phyloP scores from a whole-genome alignment of 2,797 vertebrate genomes.

The Falco peregrinus region DNA sequence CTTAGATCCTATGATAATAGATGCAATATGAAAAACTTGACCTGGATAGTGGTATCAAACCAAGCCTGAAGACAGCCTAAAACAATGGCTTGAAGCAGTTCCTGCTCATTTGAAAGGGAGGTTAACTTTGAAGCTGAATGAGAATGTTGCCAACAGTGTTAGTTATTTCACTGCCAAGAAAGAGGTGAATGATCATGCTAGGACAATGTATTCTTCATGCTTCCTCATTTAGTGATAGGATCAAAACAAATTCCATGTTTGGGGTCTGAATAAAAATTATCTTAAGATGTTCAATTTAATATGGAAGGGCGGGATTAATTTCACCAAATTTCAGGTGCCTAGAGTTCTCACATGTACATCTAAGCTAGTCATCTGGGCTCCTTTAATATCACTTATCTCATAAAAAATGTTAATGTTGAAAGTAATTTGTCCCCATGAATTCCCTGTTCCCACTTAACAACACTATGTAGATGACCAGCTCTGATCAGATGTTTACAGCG shows the following conservation, averaged over 20 bases:
- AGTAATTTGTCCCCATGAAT: background rate
- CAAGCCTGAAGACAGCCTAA: slow-evolving; percentile 5
- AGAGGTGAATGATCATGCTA: slow-evolving; percentile 33
- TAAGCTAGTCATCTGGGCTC: background rate
- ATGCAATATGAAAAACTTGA: background rate
- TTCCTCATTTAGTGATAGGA: slow-evolving; percentile 31
- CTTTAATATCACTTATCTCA: background rate
- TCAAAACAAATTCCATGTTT: slow-evolving; percentile 11
- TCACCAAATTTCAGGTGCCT: background rate
- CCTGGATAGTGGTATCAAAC: background rate
- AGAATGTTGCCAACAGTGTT: background rate
- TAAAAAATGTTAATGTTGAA: background rate
- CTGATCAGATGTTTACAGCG: background rate
- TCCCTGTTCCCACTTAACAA: background rate
- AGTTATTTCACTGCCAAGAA: slow-evolving; percentile 20
- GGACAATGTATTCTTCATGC: background rate
- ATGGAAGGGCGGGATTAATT: background rate
- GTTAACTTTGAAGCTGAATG: slow-evolving; percentile 36
- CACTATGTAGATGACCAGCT: background rate
- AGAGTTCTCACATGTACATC: background rate
- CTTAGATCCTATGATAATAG: slow-evolving; percentile 11
- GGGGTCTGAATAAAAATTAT: background rate
- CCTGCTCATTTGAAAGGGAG: slow-evolving; percentile 35
- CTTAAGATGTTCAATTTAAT: background rate
- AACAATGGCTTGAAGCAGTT: slow-evolving; percentile 43